Base-by-base conservation (phyloP, 2,797 vertebrate genomes). In the Pipistrellus kuhlii region DNA sequence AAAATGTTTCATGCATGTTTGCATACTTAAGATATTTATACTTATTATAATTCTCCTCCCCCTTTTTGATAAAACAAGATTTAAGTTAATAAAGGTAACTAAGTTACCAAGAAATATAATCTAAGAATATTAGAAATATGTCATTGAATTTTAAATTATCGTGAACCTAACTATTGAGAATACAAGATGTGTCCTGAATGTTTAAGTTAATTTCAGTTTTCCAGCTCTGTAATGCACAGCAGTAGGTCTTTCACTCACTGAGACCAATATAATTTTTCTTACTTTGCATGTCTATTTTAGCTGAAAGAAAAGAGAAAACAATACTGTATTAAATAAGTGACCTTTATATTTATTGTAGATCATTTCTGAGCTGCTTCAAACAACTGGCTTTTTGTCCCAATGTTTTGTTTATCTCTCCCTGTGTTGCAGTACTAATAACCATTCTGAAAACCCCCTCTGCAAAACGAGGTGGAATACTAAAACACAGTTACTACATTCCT, bases 401-500 rank as follows among this genome's bases (percentile, higher is more conserved):
- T 78, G 53, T 85, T 90, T 72, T 89, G 55, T 92, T 94, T 94
- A 72, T 92, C 48, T 88, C 68, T 95, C 41, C 82, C 27, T 83
- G 46, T 69, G 55, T 96, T 92, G 44, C n/a, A 8, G 38, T 14
- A 32, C 78, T 81, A 92, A 86, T n/a, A 71, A 41, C n/a, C 84
- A 80, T 80, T 90, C 71, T 57, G 78, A 92, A 89, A 78, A 77
- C 62, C 30, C 20, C 62, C 25, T 94, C 76, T 94, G 87, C 55
- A 87, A 94, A 95, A 68, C 73, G 92, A 93, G 57, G 85, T 88
- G 93, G 85, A 85, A 94, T 93, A 88, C 51, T 64, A 81, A 88
- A 69, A 85, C 55, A 30, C 35, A 53, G 71, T 82, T 81, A 72
- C 75, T 78, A 38, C 83, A 77, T 91, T 86, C 21, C 78, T 93